Conservation (phyloP, 1,140 invertebrate species). For the honey bee (Apis mellifera) region Amel_HAv3.1 CM009931.2:22226001-22226500, state of each 20-base stretch:
- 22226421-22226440: constrained; percentile 64
- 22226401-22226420: constrained; percentile 51
- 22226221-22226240: constrained; percentile 23
- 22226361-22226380: constrained; percentile 39
- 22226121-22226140: no score
- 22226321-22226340: constrained; percentile 11
- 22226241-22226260: constrained; percentile 24
- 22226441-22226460: constrained; percentile 70
- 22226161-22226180: no score
- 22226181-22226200: constrained; percentile 4
- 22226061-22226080: not conserved
- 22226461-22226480: constrained; percentile 76
- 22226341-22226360: constrained; percentile 30
- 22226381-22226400: constrained; percentile 34
- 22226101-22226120: no score
- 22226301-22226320: constrained; percentile 60
- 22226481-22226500: constrained; percentile 75
- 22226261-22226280: constrained; percentile 19
- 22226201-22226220: not conserved
- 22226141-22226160: no score
- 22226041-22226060: not conserved
- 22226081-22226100: no score
- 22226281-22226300: constrained; percentile 50
- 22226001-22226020: constrained; percentile 12
- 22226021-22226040: constrained; percentile 30